A percentile compares a stretch with the other conserved stretches of the same genome.
These are phyloP conservation scores for Eidolon helvum DNA, from an alignment of 2,113 vertebrate species.

Conservation along the genomic window DNA sequence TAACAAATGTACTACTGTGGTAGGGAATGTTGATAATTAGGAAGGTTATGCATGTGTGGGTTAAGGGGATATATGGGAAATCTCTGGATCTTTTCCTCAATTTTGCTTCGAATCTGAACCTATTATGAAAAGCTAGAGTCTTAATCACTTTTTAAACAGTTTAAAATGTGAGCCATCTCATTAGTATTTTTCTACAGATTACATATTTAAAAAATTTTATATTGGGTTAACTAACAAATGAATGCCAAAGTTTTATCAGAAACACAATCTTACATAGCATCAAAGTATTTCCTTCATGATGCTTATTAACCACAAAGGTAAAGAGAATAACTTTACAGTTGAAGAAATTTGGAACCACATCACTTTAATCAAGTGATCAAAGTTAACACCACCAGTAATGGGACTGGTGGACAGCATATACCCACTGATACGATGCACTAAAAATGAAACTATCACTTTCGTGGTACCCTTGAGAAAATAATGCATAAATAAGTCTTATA, in stretches of 20 bases:
- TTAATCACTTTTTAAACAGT: neutral
- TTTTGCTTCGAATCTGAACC: neutral
- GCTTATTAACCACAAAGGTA: neutral
- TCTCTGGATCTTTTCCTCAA: neutral
- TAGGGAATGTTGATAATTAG: neutral
- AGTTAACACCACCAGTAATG: neutral
- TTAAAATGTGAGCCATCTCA: neutral
- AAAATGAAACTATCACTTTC: neutral
- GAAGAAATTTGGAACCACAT: neutral
- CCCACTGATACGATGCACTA: neutral
- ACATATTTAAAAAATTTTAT: neutral
- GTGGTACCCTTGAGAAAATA: neutral
- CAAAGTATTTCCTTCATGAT: neutral
- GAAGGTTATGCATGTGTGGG: neutral
- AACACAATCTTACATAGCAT: neutral
- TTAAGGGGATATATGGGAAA: neutral
- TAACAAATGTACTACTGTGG: neutral
- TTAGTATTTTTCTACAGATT: neutral
- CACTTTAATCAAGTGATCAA: neutral
- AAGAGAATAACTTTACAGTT: neutral
- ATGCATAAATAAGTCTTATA: neutral
- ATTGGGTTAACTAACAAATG: neutral
- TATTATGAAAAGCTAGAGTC: neutral
- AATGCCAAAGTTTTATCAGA: neutral
- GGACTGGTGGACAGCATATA: neutral